Conservation (phyloP, 2,888 invertebrate genomes). For the Hyposoter dolosus region DNA sequence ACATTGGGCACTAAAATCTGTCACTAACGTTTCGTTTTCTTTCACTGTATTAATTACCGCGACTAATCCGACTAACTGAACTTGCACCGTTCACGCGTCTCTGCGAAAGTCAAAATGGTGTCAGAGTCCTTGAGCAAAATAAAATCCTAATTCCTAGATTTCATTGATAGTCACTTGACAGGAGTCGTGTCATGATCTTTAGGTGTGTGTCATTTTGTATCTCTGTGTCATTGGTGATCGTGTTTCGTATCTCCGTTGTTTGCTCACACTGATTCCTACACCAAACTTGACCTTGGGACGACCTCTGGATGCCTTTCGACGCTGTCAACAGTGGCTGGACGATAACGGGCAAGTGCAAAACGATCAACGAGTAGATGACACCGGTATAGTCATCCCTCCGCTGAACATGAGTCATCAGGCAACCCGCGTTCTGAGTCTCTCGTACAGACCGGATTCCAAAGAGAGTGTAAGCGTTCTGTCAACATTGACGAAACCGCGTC, state of each 20-base stretch:
- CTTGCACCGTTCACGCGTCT: constrained; percentile 53
- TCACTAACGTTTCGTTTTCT: constrained; percentile 1
- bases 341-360: constrained; percentile 88
- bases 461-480: constrained; percentile 77
- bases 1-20: constrained; percentile 49
- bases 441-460: constrained; percentile 75
- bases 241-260: constrained; percentile 72
- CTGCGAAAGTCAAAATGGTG: not conserved
- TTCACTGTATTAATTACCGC: constrained; percentile 44
- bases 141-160: constrained; percentile 23
- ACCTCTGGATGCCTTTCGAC: constrained; percentile 68
- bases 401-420: constrained; percentile 62
- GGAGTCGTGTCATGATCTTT: constrained; percentile 61
- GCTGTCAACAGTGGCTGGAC: constrained; percentile 89
- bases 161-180: not conserved
- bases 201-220: constrained; percentile 63
- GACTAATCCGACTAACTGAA: constrained; percentile 50
- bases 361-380: constrained; percentile 79
- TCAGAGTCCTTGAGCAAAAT: constrained; percentile 12
- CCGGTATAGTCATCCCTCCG: constrained; percentile 83
- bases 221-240: constrained; percentile 74
- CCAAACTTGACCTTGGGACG: constrained; percentile 57
- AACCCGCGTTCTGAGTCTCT: constrained; percentile 74
- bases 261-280: constrained; percentile 65
- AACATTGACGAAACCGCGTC: constrained; percentile 70